phyloP scores from a whole-genome alignment of 2,888 invertebrate genomes.

The Ophion ventricosus region DNA sequence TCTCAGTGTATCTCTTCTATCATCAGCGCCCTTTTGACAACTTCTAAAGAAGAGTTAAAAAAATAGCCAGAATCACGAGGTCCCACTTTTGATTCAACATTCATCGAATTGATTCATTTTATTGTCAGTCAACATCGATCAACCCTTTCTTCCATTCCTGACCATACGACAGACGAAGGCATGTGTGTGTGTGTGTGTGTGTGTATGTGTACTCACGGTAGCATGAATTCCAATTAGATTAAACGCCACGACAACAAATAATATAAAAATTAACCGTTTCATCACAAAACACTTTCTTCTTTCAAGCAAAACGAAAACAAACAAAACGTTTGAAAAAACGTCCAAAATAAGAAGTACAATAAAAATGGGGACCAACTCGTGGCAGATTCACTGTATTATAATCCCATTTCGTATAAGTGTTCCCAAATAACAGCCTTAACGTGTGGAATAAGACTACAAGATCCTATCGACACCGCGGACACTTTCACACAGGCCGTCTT shows the following conservation, averaged over 20 bases:
- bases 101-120: not conserved
- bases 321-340: not conserved
- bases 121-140: not conserved
- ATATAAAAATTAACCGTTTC: conserved; percentile 35
- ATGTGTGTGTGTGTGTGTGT: not conserved
- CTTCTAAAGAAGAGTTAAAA: not conserved
- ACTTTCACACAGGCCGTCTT: conserved; percentile 81
- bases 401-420: not conserved
- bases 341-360: not conserved
- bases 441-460: conserved; percentile 8
- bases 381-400: not conserved
- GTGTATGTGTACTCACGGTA: conserved; percentile 39
- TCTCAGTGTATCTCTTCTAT: not conserved
- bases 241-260: conserved; percentile 29
- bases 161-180: not conserved
- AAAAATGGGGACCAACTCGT: not conserved
- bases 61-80: not conserved
- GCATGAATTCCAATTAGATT: conserved; percentile 42
- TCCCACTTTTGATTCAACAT: not conserved
- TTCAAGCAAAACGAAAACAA: not conserved
- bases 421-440: not conserved
- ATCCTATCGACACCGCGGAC: conserved; percentile 71
- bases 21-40: not conserved
- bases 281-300: not conserved
- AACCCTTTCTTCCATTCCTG: not conserved